Evolutionary conservation across 2,797 vertebrate species (phyloP).

Genomic region (Crax fasciolata): DNA sequence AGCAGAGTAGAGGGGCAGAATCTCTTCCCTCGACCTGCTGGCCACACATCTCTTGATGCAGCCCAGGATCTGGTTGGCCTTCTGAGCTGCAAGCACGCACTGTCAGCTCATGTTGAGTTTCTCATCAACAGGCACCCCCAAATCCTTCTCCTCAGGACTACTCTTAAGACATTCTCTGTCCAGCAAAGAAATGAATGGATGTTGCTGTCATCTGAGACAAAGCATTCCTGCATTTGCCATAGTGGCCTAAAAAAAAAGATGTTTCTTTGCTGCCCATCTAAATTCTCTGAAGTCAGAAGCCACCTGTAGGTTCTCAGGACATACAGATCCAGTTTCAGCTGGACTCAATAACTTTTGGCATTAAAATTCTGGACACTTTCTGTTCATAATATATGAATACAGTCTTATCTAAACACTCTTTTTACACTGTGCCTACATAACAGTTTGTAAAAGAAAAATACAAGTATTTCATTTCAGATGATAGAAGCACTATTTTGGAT

Average conservation of each 20-base stretch:
- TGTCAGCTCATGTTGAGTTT: too few relatives aligned
- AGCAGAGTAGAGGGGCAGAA: too few relatives aligned
- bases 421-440: not conserved
- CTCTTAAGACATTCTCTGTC: too few relatives aligned
- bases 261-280: not conserved
- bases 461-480: not conserved
- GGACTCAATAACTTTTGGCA: not conserved
- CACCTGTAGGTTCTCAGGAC: not conserved
- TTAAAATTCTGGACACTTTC: not conserved
- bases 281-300: not conserved
- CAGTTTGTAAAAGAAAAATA: not conserved
- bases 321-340: not conserved
- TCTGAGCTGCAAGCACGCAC: too few relatives aligned
- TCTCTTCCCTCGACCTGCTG: too few relatives aligned
- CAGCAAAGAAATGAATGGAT: not conserved
- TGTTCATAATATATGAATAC: not conserved
- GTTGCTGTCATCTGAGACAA: not conserved
- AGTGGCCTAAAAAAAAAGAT: not conserved
- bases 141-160: too few relatives aligned
- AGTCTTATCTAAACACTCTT: not conserved
- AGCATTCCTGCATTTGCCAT: not conserved
- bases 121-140: too few relatives aligned
- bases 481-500: not conserved
- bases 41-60: too few relatives aligned
- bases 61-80: too few relatives aligned